Evolutionary conservation across 2,113 vertebrate species (phyloP), one percentile per base, ranked within the genome.

Genomic region (Caranx melampygus): DNA sequence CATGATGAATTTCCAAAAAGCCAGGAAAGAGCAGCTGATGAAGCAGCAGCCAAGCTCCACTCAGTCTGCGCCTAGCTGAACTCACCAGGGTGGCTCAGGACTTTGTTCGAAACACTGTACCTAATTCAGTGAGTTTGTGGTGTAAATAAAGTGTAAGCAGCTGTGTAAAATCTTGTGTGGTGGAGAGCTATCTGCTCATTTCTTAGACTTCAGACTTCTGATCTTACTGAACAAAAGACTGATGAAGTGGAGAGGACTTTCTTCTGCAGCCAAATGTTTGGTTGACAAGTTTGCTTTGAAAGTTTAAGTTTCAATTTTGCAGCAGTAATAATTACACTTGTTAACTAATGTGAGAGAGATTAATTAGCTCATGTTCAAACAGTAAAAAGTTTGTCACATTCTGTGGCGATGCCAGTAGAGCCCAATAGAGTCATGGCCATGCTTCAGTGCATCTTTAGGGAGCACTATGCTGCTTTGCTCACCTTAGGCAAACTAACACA

Each of bases 1-100:
- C 85, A 99, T 99, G 97, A 91, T 82, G 37, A 90, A 70, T 18
- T 94, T 92, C 72, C 96, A 97, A 88, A 94, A 85, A 1, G 76
- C 82, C 13, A 91, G 79, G 0, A 82, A 82, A 31, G 78, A 95
- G 58, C 95, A 95, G 8, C 87, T 93, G 3, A 74, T 54, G 33
- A 93, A 89, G 72, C 81, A 87, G 26, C 72, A 52, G 49, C 11
- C 9, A 34, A 42, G 51, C 31, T 34, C 80, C 6, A 20, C 79
- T 7, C 33, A 92, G 51, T 81, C 84, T 33, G 8, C 66, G 1
- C n/a, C 80, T 7, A 88, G 72, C 69, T 92, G 75, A 91, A 31
- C 58, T 40, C 1, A 6, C 2, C 47, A 18, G 42, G 49, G 0
- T 33, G 31, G 34, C n/a, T 62, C 26, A 33, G 8, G 34, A 71